Evolutionary conservation across 2,888 invertebrate genomes (phyloP), one percentile per base, ranked within the genome.

Genomic region (Hirudinaria manillensis): DNA sequence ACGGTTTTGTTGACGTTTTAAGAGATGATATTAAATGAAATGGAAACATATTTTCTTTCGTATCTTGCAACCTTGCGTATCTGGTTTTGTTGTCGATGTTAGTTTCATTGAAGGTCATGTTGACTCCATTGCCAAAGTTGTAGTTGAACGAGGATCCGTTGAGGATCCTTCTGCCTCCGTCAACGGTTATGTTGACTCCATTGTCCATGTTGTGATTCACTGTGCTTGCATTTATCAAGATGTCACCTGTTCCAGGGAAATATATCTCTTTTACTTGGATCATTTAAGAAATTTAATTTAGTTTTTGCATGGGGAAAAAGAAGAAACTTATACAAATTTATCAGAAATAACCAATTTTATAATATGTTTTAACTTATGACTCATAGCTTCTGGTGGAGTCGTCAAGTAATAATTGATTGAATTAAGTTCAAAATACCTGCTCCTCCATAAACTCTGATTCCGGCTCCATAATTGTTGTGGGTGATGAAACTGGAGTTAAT

Each of bases 131-230:
- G 13, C 95, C 93, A 78, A 89, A 89, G 85, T 99, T 99, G 0
- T 92, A 91, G 72, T 91, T 91, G 32, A 99, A 87, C 38, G 90
- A 90, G 70, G 93, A 92, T 80, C 90, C 88, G 19, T 97, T 96
- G 77, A 99, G 89, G 82, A 98, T 95, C 78, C 94, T 89, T 81
- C 91, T 92, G 0, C 99, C 99, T 0, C 99, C 98, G 2, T 93
- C 92, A 77, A 93, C 93, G 0, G 96, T 95, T 19, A 99, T 91
- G 84, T 99, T 99, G 16, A 99, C 89, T 0, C 98, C 99, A 82
- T 80, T 78, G 38, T 81, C 80, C 27, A 78, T 78, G 84, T 99
- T 99, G 80, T 93, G 91, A 27, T 92, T 91, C 79, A 99, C 91
- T 81, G 91, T 89, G 79, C 93, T 93, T 81, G 92, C 90, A 27